Evolutionary conservation across 2,888 invertebrate genomes (phyloP).

Genomic region (Falcaria lacertinaria): DNA sequence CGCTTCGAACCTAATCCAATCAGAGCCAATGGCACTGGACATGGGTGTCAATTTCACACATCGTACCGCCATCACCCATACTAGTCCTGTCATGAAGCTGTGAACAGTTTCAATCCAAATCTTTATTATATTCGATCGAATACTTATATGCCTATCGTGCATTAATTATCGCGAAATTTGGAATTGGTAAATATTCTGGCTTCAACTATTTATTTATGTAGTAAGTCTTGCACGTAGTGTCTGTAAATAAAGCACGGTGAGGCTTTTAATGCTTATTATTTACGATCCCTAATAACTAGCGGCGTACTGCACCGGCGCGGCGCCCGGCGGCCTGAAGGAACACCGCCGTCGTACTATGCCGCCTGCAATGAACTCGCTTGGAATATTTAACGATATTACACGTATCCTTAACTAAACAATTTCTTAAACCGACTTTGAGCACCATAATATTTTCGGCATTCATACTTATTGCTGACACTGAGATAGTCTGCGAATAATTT

Average conservation of each 20-base stretch:
- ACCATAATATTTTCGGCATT: no score
- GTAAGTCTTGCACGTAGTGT: slow-evolving; percentile 52
- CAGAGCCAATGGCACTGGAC: slow-evolving; percentile 67
- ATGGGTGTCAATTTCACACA: slow-evolving; percentile 65
- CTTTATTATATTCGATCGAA: background rate
- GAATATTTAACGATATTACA: slow-evolving; percentile 62
- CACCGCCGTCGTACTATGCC: slow-evolving; percentile 26
- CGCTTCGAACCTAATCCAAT: slow-evolving; percentile 74
- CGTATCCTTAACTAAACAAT: slow-evolving; percentile 39
- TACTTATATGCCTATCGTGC: background rate
- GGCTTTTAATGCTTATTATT: slow-evolving; percentile 71
- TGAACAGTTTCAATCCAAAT: slow-evolving; percentile 5
- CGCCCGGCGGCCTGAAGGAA: slow-evolving; percentile 25
- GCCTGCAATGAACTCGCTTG: slow-evolving; percentile 45
- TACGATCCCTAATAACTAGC: slow-evolving; percentile 68
- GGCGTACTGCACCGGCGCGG: slow-evolving; percentile 23
- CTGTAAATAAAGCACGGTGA: slow-evolving; percentile 63
- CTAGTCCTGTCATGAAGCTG: slow-evolving; percentile 9
- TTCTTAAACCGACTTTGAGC: no score
- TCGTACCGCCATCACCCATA: slow-evolving; percentile 31
- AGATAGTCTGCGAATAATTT: no score
- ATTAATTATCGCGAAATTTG: background rate
- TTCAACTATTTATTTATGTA: slow-evolving; percentile 34
- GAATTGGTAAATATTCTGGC: slow-evolving; percentile 1
- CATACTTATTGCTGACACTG: no score